Percentiles rank a stretch among this genome's conserved stretches.
These are phyloP conservation scores for Pseudococcus jackbeardsleyi DNA, from an alignment of 2,888 invertebrate genomes.

Conservation along the genomic window DNA sequence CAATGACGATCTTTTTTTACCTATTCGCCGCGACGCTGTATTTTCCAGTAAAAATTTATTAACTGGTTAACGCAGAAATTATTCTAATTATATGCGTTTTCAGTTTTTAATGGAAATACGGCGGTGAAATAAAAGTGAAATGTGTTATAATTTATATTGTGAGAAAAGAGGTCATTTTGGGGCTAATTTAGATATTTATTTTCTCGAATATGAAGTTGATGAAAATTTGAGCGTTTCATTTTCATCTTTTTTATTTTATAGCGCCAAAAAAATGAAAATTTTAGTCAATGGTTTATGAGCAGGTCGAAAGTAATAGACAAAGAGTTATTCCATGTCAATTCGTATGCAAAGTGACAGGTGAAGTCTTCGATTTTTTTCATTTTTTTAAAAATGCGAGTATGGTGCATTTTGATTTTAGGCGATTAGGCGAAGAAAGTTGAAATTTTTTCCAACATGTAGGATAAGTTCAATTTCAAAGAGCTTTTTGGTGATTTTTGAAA, in stretches of 20 bases:
- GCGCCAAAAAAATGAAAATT: not conserved
- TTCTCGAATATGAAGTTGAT: not conserved
- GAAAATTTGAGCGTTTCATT: not conserved
- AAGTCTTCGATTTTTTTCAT: too few species aligned
- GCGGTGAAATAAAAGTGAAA: not conserved
- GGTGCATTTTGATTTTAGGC: too few species aligned
- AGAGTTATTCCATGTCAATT: too few species aligned
- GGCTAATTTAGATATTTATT: not conserved
- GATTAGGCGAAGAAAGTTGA: too few species aligned
- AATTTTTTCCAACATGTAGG: too few species aligned
- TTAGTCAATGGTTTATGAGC: not conserved
- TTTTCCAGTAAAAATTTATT: constrained; percentile 14
- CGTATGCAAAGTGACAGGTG: too few species aligned
- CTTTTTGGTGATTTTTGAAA: too few species aligned
- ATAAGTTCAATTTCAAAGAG: too few species aligned
- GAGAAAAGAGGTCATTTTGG: not conserved
- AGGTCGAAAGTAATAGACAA: too few species aligned
- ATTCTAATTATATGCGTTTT: constrained; percentile 24
- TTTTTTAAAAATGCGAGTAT: too few species aligned
- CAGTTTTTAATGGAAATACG: not conserved
- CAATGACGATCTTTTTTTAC: constrained; percentile 26
- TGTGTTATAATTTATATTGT: not conserved
- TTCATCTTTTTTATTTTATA: not conserved
- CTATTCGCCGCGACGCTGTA: not conserved
- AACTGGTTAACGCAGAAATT: constrained; percentile 35